Evolutionary conservation across 2,888 invertebrate species (phyloP).

Genomic region (Clistopyga incitator): DNA sequence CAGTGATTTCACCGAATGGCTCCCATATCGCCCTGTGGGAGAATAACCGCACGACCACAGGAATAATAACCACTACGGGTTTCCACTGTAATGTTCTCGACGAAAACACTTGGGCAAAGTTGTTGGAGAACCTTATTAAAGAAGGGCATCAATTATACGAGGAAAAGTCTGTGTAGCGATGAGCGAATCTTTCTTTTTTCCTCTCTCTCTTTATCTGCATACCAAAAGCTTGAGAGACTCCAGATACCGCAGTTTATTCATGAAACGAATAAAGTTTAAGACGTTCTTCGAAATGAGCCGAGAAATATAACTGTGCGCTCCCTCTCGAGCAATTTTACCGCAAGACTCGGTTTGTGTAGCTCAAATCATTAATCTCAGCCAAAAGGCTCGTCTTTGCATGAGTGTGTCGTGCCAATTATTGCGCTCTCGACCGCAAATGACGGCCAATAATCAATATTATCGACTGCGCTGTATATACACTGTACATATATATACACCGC

Average conservation of each 20-base stretch:
- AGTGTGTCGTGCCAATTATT: not conserved
- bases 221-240: not conserved
- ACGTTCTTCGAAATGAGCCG: slow-evolving; percentile 33
- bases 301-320: not conserved
- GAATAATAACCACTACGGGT: slow-evolving; percentile 27
- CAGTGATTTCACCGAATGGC: slow-evolving; percentile 57
- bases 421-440: slow-evolving; percentile 15
- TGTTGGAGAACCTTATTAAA: slow-evolving; percentile 55
- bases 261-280: slow-evolving; percentile 35
- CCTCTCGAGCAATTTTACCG: not conserved
- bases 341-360: not conserved
- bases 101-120: slow-evolving; percentile 59
- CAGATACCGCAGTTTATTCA: slow-evolving; percentile 44
- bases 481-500: not conserved
- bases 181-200: slow-evolving; percentile 15
- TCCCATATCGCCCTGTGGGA: slow-evolving; percentile 33
- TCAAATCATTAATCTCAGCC: slow-evolving; percentile 20
- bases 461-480: not conserved
- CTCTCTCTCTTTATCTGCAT: slow-evolving; percentile 5
- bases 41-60: slow-evolving; percentile 31
- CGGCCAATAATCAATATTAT: slow-evolving; percentile 41
- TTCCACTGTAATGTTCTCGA: slow-evolving; percentile 53
- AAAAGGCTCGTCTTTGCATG: not conserved
- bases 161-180: slow-evolving; percentile 53
- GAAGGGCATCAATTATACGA: slow-evolving; percentile 63